Base-by-base conservation (phyloP, 2,888 invertebrate species). In the Agonopterix subpropinquella region DNA sequence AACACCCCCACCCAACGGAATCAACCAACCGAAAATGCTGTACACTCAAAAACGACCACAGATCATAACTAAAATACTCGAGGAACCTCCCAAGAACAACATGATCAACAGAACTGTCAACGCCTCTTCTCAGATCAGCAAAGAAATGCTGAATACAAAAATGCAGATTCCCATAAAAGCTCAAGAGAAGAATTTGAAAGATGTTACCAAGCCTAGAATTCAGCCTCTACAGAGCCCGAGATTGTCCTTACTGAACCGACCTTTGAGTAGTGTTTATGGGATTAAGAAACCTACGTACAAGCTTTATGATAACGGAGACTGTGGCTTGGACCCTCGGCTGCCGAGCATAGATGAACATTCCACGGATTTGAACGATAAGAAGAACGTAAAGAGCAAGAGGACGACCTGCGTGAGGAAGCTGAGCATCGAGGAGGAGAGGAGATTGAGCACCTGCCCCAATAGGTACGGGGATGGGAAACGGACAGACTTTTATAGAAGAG, bases 341-440 rank as follows among this genome's bases (percentile, higher is more conserved):
- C 84, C 86, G 8, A 75, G 81, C 36, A 87, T 87, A 41, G 77
- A 79, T 37, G 87, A 87, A 67, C 84, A 86, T 68, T 78, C 82
- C 67, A 54, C 50, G 46, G 69, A 76, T 41, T 49, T 64, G 36
- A 63, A 57, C 44, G 66, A 70, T 2, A 62, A 58, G 55, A 64
- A 54, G 47, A 49, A 54, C 9, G 61, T 55, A 35, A 62, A 57
- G 36, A 57, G 58, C 41, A 55, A 59, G 18, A 59, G 62, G 50
- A 59, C 61, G 35, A 64, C 72, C 18, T 61, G 59, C 47, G 58
- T 70, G 41, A 62, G 69, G 57, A 74, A 68, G 49, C 59, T 67
- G 8, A 68, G 48, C 48, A 45, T 71, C 41, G 59, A 76, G 8
- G 70, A 70, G 37, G 66, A 71, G 47, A 50, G 61, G 51, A 50